Base-by-base conservation (phyloP, 1,140 invertebrate species). In the Mesaphorura yosii region DNA sequence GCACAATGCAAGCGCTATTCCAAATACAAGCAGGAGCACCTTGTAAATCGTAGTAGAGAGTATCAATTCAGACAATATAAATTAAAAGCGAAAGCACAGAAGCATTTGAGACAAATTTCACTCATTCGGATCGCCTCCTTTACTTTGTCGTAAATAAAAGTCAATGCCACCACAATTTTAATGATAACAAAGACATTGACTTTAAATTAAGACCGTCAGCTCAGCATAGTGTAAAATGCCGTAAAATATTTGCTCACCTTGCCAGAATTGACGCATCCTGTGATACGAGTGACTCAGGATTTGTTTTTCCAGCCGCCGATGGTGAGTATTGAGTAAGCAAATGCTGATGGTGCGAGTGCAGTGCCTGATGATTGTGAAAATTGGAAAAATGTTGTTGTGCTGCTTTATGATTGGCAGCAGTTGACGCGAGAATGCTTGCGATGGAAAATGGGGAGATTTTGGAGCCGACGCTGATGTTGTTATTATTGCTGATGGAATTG, bases 361-460 rank as follows among this genome's bases (percentile, higher is more conserved):
- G n/a, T n/a, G n/a, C n/a, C n/a, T n/a, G n/a, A n/a, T n/a, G n/a
- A n/a, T n/a, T n/a, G n/a, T n/a, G n/a, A n/a, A n/a, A n/a, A n/a
- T n/a, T n/a, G n/a, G n/a, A n/a, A n/a, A n/a, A n/a, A n/a, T n/a
- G n/a, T n/a, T n/a, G n/a, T n/a, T n/a, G n/a, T n/a, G n/a, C n/a
- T n/a, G n/a, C n/a, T n/a, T 46, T 23, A 39, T 60, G 55, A 56
- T 54, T 58, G 5, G 46, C 19, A 15, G 55, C 53, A 15, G 61
- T 59, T 20, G 61, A 63, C 12, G 61, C 57, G 28, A 63, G 47
- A 34, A 63, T 63, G 38, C 61, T 63, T 26, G 61, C 61, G 23
- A 63, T 63, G 34, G 61, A 63, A 40, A 63, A 63, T n/a, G 61
- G 61, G 26, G 57, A 59, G 31, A 62, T 42, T 41, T 63, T 63